Evolutionary conservation across 2,797 vertebrate species (phyloP), one percentile per base, ranked within the genome.

Genomic region (Aratinga solstitialis): DNA sequence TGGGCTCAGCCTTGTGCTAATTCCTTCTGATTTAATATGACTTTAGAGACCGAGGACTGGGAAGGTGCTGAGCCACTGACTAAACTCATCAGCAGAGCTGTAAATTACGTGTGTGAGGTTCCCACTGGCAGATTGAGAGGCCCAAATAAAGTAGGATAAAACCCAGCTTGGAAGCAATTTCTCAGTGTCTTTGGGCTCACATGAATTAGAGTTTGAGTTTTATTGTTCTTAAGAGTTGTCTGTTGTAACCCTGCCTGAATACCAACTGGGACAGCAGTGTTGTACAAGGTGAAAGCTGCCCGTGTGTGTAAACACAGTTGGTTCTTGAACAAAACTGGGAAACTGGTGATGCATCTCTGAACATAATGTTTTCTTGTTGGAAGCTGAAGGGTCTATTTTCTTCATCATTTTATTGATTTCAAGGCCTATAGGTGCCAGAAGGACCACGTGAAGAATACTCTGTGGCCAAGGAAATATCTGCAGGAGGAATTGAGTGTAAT

Each of bases 11-110:
- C 72, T 94, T 38, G 3, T 86, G 61, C 83, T 96, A 89, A 96
- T 96, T 95, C 94, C 66, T 56, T 74, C 82, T 71, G 93, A 95
- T 96, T 97, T 96, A 95, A 85, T 91, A 24, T 3, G 42, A 51
- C 72, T 61, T 78, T 50, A 43, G 95, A 91, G 83, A 84, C 0
- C 6, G 45, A 96, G 87, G 72, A 79, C 5, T 90, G 80, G 69
- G 87, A 91, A 93, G 87, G 95, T 96, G 91, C 94, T 95, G 93
- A 95, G 89, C 91, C 83, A 82, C 90, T 4, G 23, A 63, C 95
- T 83, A 48, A 95, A 75, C 79, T 88, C 63, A 77, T 93, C 90
- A 48, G 47, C 43, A 9, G 65, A 85, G 87, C 88, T 86, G 84
- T 96, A 92, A 96, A 95, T 94, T 85, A 90, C 26, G 13, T 66